Evolutionary conservation across 2,113 vertebrate genomes (phyloP).

Genomic region (Oceanodroma tethys): DNA sequence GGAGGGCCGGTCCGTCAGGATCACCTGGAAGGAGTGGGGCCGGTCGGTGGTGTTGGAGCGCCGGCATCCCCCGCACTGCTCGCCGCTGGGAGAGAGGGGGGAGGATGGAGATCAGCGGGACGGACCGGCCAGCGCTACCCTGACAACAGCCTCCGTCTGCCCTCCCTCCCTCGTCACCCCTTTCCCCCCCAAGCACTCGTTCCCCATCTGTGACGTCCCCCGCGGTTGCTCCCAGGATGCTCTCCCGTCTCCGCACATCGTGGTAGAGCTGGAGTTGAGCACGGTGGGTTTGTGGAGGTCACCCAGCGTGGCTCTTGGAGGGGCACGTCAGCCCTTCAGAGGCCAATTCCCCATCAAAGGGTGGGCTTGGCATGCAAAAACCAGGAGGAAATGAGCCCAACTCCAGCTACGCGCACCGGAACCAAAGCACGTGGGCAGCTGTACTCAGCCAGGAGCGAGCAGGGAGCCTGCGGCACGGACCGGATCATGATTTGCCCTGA

Average conservation of each 20-base stretch:
- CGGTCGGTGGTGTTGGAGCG: constrained; percentile 89
- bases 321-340: neutral
- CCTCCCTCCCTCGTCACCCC: neutral
- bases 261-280: neutral
- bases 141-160: accelerated
- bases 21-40: constrained; percentile 93
- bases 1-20: constrained; percentile 88
- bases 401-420: accelerated
- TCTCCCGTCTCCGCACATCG: neutral
- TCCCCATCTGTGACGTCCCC: neutral
- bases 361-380: neutral
- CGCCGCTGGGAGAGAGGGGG: constrained; percentile 79
- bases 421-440: neutral
- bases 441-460: neutral
- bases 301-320: neutral
- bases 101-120: neutral
- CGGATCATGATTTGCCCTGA: accelerated
- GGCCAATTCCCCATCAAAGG: neutral
- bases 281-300: neutral
- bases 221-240: neutral
- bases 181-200: accelerated
- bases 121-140: neutral
- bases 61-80: constrained; percentile 94
- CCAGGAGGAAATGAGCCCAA: neutral
- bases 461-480: accelerated